phyloP scores from a whole-genome alignment of 1,140 invertebrate genomes.

The Lineus longissimus region DNA sequence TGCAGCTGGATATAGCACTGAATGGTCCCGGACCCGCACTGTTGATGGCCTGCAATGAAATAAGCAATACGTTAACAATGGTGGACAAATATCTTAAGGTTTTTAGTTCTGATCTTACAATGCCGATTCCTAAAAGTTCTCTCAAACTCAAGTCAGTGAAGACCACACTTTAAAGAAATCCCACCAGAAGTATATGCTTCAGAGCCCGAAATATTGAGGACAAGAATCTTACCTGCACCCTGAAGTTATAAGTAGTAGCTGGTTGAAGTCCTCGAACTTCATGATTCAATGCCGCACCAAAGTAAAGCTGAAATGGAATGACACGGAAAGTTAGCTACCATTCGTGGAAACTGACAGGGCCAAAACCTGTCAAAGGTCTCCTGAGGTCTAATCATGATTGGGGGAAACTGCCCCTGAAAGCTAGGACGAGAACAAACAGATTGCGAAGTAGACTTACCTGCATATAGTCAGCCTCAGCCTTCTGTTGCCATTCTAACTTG shows the following conservation, averaged over 20 bases:
- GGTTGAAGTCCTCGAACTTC: conserved; percentile 74
- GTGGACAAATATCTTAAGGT: not conserved
- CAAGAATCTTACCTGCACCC: conserved; percentile 61
- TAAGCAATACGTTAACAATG: conserved; percentile 8
- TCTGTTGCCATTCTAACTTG: conserved; percentile 67
- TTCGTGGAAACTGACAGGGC: not conserved
- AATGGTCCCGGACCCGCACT: conserved; percentile 47
- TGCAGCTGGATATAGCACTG: conserved; percentile 34
- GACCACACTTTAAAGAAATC: not conserved
- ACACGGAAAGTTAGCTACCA: not conserved
- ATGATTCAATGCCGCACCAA: conserved; percentile 56
- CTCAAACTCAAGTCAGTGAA: too few species aligned
- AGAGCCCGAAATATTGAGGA: not conserved
- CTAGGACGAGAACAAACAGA: too few species aligned
- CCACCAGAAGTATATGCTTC: not conserved
- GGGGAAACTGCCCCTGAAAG: too few species aligned
- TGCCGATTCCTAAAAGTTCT: too few species aligned
- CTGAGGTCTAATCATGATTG: too few species aligned
- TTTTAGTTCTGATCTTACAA: not conserved
- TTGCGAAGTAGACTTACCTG: conserved; percentile 38
- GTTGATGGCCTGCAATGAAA: conserved; percentile 43
- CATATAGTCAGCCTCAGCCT: conserved; percentile 46
- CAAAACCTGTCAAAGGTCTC: too few species aligned
- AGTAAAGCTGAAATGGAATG: conserved; percentile 49
- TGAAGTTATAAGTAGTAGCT: conserved; percentile 74